These are phyloP conservation scores for Nemoura dubitans DNA, from an alignment of 2,888 invertebrate genomes.

Conservation along the genomic window DNA sequence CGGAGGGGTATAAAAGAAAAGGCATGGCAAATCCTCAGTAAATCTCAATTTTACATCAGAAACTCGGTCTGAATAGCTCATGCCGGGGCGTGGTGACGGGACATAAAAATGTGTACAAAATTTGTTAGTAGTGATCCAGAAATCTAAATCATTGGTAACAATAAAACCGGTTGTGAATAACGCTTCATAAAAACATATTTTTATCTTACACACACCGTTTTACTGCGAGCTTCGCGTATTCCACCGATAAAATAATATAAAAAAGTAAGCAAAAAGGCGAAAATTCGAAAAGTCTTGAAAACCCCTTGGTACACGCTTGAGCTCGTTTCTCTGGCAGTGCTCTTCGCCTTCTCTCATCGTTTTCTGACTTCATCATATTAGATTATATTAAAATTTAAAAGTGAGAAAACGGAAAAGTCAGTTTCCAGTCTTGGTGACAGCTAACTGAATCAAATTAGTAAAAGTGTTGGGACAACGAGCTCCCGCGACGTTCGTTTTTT, in stretches of 20 bases:
- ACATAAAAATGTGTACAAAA: slow-evolving; percentile 9
- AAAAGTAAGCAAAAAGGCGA: slow-evolving; percentile 1
- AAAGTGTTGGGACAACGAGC: slow-evolving; percentile 33
- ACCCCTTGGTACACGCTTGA: background rate
- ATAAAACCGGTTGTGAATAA: slow-evolving; percentile 12
- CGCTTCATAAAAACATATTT: slow-evolving; percentile 7
- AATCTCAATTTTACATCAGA: slow-evolving; percentile 7
- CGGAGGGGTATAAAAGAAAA: background rate
- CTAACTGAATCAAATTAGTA: slow-evolving; percentile 39
- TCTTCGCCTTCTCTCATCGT: background rate
- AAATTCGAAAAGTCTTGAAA: background rate
- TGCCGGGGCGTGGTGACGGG: background rate
- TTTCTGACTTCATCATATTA: slow-evolving; percentile 24
- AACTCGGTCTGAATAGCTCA: background rate
- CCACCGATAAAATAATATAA: background rate
- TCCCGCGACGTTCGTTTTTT: slow-evolving; percentile 18
- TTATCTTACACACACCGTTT: background rate
- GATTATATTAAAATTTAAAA: slow-evolving; percentile 41
- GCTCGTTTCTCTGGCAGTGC: background rate
- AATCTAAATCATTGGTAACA: slow-evolving; percentile 7
- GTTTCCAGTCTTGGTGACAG: slow-evolving; percentile 35
- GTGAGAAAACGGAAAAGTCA: slow-evolving; percentile 23
- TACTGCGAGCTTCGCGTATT: background rate
- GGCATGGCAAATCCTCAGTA: background rate
- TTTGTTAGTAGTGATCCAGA: background rate